A percentile compares a stretch with the other conserved stretches of the same genome.
Evolutionary conservation across 2,113 vertebrate genomes (phyloP).

Genomic region (Parus major): DNA sequence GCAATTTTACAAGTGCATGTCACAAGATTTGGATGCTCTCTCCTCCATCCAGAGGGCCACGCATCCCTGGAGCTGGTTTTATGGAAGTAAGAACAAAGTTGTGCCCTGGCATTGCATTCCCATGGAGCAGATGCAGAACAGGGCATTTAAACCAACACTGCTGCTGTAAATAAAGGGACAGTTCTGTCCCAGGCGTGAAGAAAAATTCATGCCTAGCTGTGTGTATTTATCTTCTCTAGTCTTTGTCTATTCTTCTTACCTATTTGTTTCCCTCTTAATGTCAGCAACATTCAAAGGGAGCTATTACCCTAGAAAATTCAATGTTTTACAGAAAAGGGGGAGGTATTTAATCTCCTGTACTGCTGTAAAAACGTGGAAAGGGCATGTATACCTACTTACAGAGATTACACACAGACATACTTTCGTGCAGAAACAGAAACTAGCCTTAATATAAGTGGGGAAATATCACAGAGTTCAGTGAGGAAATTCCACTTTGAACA

Average conservation of each 20-base stretch:
- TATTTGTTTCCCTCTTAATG: neutral
- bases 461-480: neutral
- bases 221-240: neutral
- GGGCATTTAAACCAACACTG: neutral
- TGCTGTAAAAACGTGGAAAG: neutral
- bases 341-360: neutral
- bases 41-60: neutral
- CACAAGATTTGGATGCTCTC: neutral
- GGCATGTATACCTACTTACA: neutral
- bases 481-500: neutral
- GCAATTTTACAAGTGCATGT: neutral
- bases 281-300: neutral
- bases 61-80: rapidly evolving
- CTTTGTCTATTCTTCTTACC: neutral
- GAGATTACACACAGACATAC: neutral
- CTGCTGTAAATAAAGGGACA: neutral
- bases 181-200: neutral
- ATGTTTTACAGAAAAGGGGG: neutral
- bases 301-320: neutral
- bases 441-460: neutral
- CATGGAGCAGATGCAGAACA: neutral
- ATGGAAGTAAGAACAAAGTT: neutral
- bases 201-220: neutral
- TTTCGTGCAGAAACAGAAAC: neutral
- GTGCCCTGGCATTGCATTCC: neutral